These are phyloP conservation scores for Nyctibius bracteatus DNA, from an alignment of 2,113 vertebrate species.

Conservation along the genomic window DNA sequence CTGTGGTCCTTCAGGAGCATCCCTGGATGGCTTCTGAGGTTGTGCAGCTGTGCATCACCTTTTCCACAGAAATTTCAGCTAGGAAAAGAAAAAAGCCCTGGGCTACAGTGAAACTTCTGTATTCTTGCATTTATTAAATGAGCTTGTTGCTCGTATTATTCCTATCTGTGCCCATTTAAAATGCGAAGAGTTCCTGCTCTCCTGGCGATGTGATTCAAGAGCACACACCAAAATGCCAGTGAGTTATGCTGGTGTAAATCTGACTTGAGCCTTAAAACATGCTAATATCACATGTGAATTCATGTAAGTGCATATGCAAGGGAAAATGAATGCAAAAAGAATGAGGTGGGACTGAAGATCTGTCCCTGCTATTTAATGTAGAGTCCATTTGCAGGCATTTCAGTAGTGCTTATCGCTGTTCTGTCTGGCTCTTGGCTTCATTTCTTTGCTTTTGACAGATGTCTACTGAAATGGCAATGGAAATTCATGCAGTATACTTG, in stretches of 20 bases:
- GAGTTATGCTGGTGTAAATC: not conserved
- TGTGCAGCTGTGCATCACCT: rapidly evolving
- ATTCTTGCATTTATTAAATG: not conserved
- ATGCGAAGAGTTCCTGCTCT: not conserved
- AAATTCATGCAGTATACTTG: not conserved
- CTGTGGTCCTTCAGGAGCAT: not conserved
- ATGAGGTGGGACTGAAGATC: not conserved
- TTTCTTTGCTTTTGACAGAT: not conserved
- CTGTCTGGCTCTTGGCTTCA: not conserved
- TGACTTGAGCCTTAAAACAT: not conserved
- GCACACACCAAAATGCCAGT: not conserved
- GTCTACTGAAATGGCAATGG: not conserved
- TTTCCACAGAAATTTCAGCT: not conserved
- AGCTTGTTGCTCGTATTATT: not conserved
- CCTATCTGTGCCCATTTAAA: not conserved
- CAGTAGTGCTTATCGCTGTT: not conserved
- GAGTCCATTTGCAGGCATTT: not conserved
- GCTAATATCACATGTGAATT: not conserved
- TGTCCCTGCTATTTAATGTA: not conserved
- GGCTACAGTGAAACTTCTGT: not conserved
- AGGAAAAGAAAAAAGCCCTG: rapidly evolving
- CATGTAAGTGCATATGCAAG: not conserved
- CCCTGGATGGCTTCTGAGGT: rapidly evolving
- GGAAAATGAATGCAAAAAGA: not conserved
- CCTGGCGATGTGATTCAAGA: not conserved